Base-by-base conservation (phyloP, 2,888 invertebrate species). In the Stenchaetothrips biformis region DNA sequence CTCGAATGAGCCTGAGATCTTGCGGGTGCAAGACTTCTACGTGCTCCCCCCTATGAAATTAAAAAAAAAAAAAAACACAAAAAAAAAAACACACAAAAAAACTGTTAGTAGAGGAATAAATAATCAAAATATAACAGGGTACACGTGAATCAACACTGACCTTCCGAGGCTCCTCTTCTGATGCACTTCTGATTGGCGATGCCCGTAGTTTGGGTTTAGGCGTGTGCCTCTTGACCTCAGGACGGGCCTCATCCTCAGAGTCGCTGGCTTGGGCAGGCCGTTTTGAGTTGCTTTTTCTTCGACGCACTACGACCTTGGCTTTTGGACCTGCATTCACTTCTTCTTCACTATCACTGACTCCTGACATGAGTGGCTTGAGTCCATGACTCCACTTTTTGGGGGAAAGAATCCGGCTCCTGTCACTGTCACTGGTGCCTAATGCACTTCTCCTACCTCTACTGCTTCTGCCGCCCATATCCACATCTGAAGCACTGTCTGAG, bases 311-410 rank as follows among this genome's bases (percentile, higher is more conserved):
- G 11, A 49, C n/a, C 16, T 79, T 79, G 18, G 27, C 37, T 21
- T 49, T 49, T 21, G 53, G 18, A 2, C 82, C 82, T 16, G 81
- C 80, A 8, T 83, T 82, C 11, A 83, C 83, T 77, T 88, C 87
- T 53, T 88, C 87, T 49, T 87, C 87, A 6, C 87, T 87, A 81
- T 87, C 87, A 81, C 85, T 86, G 7, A 74, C 67, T 21, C 21
- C 67, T 74, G 67, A 74, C 25, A 74, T 84, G 7, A 84, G 83
- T 3, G 86, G 84, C 7, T 79, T 49, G 48, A 78, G 67, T 25
- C 67, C 67, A 74, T 74, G 67, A 25, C 67, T 74, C 67, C 67
- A 74, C 67, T 74, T 74, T 74, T 21, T 74, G 25, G 67, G 67
- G 11, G 67, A 74, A 8, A 74, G 67, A 74, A 74, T 74, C 7